Evolutionary conservation across 1,140 invertebrate species (phyloP).

Genomic region (Tetramorium alpestre): DNA sequence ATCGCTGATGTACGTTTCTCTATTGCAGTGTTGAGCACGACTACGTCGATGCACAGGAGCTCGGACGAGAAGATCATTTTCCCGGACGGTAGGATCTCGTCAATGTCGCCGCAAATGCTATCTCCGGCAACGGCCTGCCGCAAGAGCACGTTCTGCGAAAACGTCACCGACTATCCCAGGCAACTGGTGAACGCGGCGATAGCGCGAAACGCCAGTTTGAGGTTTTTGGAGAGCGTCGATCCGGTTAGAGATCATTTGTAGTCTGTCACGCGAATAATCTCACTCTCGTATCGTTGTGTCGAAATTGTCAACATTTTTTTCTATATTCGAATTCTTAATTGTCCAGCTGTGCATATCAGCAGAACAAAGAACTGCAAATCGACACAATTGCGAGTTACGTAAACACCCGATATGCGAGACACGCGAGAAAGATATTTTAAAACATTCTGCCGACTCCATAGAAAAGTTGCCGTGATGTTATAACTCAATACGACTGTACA

Average conservation of each 20-base stretch:
- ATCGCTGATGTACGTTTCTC: not conserved
- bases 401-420: not conserved
- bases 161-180: conserved; percentile 35
- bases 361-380: not conserved
- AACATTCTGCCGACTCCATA: not conserved
- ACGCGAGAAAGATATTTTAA: not conserved
- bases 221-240: conserved; percentile 53
- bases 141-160: conserved; percentile 55
- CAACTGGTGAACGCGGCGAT: conserved; percentile 52
- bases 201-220: conserved; percentile 47
- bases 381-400: not conserved
- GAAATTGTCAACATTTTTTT: not conserved
- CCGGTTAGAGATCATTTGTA: conserved; percentile 36
- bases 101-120: not conserved
- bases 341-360: not conserved
- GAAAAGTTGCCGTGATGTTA: not conserved
- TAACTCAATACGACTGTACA: not conserved
- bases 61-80: conserved; percentile 51
- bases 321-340: not conserved
- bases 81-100: conserved; percentile 16
- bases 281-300: not conserved
- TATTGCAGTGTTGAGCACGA: not conserved
- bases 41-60: not conserved
- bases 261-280: not conserved
- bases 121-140: not conserved